Conservation (phyloP, 1,140 invertebrate species). For the Musca vetustissima region DNA sequence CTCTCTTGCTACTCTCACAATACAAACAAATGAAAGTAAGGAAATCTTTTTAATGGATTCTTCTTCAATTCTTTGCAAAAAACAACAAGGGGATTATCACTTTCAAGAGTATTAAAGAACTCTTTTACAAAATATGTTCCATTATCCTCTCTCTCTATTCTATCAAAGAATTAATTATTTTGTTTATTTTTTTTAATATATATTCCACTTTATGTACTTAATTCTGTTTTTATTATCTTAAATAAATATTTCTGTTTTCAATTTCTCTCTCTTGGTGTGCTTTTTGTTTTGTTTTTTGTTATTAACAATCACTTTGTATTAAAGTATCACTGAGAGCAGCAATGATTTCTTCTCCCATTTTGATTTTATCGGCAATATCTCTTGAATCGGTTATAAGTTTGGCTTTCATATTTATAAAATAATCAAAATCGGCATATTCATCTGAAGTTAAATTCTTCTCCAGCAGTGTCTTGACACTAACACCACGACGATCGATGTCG, state of each 20-base stretch:
- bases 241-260: neutral
- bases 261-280: constrained; percentile 16
- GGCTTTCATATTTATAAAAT: constrained; percentile 91
- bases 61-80: neutral
- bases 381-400: constrained; percentile 82
- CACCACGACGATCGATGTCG: constrained; percentile 79
- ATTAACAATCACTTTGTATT: constrained; percentile 55
- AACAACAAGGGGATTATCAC: neutral
- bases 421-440: constrained; percentile 81
- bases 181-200: neutral
- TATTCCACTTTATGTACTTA: constrained; percentile 12
- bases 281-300: neutral
- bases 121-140: neutral
- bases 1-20: constrained; percentile 51
- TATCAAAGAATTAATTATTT: neutral
- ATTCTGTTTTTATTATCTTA: neutral
- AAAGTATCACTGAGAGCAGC: constrained; percentile 72
- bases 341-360: constrained; percentile 83
- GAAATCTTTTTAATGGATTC: constrained; percentile 42
- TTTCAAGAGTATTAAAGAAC: neutral
- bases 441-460: constrained; percentile 74
- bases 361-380: constrained; percentile 86
- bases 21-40: constrained; percentile 48
- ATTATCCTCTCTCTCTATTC: neutral
- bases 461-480: constrained; percentile 74